These are phyloP conservation scores for Benthosema pterotum DNA, from an alignment of 2,797 vertebrate species.

Conservation along the genomic window DNA sequence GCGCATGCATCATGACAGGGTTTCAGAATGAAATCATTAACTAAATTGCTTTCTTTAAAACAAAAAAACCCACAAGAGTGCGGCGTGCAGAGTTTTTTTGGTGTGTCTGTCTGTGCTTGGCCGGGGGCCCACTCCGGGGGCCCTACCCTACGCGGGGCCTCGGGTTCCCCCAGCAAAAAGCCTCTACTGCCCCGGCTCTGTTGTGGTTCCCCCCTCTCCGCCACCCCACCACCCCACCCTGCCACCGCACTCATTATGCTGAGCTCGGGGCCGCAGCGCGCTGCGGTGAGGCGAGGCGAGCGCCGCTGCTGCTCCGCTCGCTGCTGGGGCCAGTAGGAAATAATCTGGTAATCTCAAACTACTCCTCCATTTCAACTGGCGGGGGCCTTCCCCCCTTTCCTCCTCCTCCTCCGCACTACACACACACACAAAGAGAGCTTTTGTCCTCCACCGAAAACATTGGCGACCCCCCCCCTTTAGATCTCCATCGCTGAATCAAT, in stretches of 20 bases:
- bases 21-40: slow-evolving; percentile 82
- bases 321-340: slow-evolving; percentile 70
- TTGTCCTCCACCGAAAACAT: slow-evolving; percentile 61
- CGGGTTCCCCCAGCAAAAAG: slow-evolving; percentile 78
- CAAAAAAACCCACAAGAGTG: slow-evolving; percentile 69
- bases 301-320: slow-evolving; percentile 57
- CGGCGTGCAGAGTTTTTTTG: slow-evolving; percentile 68
- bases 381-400: slow-evolving; percentile 45
- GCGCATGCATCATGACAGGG: slow-evolving; percentile 73
- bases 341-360: slow-evolving; percentile 83
- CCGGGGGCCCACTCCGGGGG: no score
- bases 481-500: slow-evolving; percentile 72
- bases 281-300: no score
- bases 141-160: no score
- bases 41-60: slow-evolving; percentile 81
- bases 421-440: slow-evolving; percentile 73
- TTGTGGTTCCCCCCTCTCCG: slow-evolving; percentile 85
- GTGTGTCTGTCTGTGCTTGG: slow-evolving; percentile 78
- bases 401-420: no score
- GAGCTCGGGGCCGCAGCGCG: slow-evolving; percentile 67
- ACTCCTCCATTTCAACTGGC: slow-evolving; percentile 69
- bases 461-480: slow-evolving; percentile 50
- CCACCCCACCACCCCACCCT: no score
- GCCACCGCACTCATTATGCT: slow-evolving; percentile 80
- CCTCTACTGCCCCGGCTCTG: slow-evolving; percentile 75